Base-by-base conservation (phyloP, 2,888 invertebrate genomes). In the Amphimallon solstitiale region DNA sequence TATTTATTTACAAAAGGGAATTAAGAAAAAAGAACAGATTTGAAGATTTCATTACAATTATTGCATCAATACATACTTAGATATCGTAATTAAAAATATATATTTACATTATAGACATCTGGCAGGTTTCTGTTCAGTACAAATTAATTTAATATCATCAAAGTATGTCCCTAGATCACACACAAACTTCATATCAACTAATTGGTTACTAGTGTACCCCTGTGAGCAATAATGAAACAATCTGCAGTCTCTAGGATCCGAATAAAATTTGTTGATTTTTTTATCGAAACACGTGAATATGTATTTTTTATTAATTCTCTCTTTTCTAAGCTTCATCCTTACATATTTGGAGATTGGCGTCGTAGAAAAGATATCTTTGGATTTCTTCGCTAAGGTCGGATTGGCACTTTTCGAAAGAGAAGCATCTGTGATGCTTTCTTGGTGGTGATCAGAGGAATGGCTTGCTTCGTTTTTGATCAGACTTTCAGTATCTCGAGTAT, bases 181-280 rank as follows among this genome's bases (percentile, higher is more conserved):
- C 12, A 86, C 86, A 73, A 87, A 88, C 73, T 86, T 85, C 79
- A 87, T 85, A 75, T 87, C 86, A 37, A 88, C 78, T 67, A 87
- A 82, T 76, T 87, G 87, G 67, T 83, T 82, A 65, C 82, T 77
- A 19, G 83, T 84, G 73, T 86, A 87, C 9, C 87, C 87, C n/a
- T 84, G 84, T 2, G 87, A 86, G 75, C 88, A 88, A 70, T 87
- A 87, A 74, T 88, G 88, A 73, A 88, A 88, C 70, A 87, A 77
- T 68, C 86, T 82, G 71, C 87, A 87, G 75, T 88, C 86, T 66
- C 85, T 81, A 49, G 82, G 82, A 75, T 88, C 88, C 1, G 86
- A 84, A 73, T 87, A 87, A 76, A 87, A 88, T 66, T 82, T 82
- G 71, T 87, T 84, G 73, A 86, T 79, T 66, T 84, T 80, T 71